Conservation (phyloP, 2,797 vertebrate species). For the Rhinatrema bivittatum region DNA sequence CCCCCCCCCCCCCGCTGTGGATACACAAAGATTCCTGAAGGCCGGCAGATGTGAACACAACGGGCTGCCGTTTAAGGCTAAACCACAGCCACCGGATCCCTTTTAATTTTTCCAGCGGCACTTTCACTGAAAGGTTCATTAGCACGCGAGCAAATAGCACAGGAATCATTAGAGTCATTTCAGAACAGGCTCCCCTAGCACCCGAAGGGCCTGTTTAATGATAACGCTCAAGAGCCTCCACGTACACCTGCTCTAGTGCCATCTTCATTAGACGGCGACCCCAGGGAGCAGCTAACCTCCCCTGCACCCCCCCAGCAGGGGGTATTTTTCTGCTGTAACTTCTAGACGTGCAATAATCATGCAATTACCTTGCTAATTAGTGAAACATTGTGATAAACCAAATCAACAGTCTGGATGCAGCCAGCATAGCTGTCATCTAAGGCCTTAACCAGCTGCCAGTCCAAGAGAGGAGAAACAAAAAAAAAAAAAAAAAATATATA, state of each 20-base stretch:
- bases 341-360: slow-evolving; percentile 32
- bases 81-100: slow-evolving; percentile 22
- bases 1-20: slow-evolving; percentile 29
- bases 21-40: slow-evolving; percentile 27
- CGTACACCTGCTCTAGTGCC: slow-evolving; percentile 10
- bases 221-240: slow-evolving; percentile 18
- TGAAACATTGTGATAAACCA: slow-evolving; percentile 28
- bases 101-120: slow-evolving; percentile 17
- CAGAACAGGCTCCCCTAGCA: slow-evolving; percentile 17
- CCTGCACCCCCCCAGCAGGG: slow-evolving; percentile 3
- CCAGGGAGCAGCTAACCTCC: slow-evolving; percentile 24
- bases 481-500: no score
- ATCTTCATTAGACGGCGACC: slow-evolving; percentile 25
- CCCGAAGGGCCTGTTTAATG: slow-evolving; percentile 17
- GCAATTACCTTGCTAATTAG: slow-evolving; percentile 35
- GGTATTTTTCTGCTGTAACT: slow-evolving; percentile 26
- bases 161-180: slow-evolving; percentile 16
- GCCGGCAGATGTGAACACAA: slow-evolving; percentile 16
- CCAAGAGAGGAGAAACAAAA: slow-evolving; percentile 1
- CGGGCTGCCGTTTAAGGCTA: slow-evolving; percentile 39
- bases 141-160: slow-evolving; percentile 10
- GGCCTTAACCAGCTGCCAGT: neutral
- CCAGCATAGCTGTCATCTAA: slow-evolving; percentile 2
- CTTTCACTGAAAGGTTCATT: slow-evolving; percentile 34
- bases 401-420: slow-evolving; percentile 22